Evolutionary conservation across 2,113 vertebrate species (phyloP).

Genomic region (Pluvialis apricaria): DNA sequence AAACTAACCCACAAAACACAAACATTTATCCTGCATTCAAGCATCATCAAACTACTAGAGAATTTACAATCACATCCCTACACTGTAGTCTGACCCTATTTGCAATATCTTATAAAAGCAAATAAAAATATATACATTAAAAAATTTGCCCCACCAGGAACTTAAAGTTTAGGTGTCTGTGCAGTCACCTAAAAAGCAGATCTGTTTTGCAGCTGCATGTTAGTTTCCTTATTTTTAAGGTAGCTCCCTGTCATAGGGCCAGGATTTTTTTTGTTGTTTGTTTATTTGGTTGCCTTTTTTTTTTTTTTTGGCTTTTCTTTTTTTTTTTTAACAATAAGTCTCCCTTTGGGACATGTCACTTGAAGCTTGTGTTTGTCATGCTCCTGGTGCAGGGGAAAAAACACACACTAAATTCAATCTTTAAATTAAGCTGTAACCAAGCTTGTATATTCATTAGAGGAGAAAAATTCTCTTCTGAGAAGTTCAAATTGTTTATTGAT

Average conservation of each 20-base stretch:
- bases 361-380: conserved; percentile 75
- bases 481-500: conserved; percentile 99
- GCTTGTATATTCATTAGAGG: conserved; percentile 98
- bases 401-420: conserved; percentile 81
- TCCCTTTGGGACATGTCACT: conserved; percentile 68
- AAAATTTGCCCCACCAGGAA: neutral
- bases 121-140: neutral
- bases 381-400: conserved; percentile 71
- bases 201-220: neutral
- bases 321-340: conserved; percentile 7
- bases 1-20: neutral
- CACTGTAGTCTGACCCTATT: neutral
- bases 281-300: neutral
- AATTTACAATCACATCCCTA: neutral
- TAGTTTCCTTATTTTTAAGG: conserved; percentile 23
- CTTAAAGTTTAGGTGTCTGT: neutral
- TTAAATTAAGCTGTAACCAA: conserved; percentile 88
- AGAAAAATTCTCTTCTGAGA: conserved; percentile 93
- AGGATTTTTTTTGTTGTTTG: neutral
- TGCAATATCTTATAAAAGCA: neutral
- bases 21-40: neutral
- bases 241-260: neutral
- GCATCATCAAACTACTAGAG: neutral
- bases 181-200: neutral
- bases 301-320: neutral